Percentiles rank a stretch among this genome's conserved stretches.
These are phyloP conservation scores for Zygaena filipendulae DNA, from an alignment of 2,888 invertebrate species.

Conservation along the genomic window DNA sequence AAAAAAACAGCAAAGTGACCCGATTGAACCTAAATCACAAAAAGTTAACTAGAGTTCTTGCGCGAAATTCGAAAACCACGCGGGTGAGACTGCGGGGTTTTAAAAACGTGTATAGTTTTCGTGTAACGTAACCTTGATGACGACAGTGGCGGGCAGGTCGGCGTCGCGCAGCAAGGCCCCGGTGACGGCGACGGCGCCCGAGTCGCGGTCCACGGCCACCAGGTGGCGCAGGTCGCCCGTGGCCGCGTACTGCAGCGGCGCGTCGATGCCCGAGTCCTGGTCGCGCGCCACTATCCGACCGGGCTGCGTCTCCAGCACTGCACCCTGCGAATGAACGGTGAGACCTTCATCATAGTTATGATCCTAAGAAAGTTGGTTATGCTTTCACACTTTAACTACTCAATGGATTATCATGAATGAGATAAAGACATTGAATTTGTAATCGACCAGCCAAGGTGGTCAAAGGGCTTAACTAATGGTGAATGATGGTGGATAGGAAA, in stretches of 20 bases:
- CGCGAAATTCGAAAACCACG: neutral
- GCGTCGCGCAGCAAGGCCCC: slow-evolving; percentile 64
- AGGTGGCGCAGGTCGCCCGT: slow-evolving; percentile 72
- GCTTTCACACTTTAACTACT: too few relatives aligned
- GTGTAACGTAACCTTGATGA: slow-evolving; percentile 73
- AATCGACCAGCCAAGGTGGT: too few relatives aligned
- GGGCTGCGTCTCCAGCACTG: slow-evolving; percentile 74
- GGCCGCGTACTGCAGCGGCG: slow-evolving; percentile 74
- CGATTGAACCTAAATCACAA: neutral
- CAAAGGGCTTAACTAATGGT: too few relatives aligned
- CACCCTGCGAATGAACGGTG: slow-evolving; percentile 69
- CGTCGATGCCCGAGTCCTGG: slow-evolving; percentile 82
- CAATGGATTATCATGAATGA: too few relatives aligned
- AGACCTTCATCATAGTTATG: slow-evolving; percentile 2
- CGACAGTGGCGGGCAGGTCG: slow-evolving; percentile 80
- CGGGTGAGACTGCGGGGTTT: neutral
- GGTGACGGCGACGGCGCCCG: slow-evolving; percentile 71
- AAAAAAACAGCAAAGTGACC: neutral
- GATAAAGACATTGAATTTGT: too few relatives aligned
- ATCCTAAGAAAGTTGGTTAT: neutral
- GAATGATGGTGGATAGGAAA: too few relatives aligned
- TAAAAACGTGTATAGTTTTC: neutral
- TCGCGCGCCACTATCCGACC: slow-evolving; percentile 81
- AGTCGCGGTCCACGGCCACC: slow-evolving; percentile 72
- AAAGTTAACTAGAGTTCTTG: neutral